Evolutionary conservation across 2,888 invertebrate species (phyloP), one percentile per base, ranked within the genome.

Genomic region (Julus scandinavius): DNA sequence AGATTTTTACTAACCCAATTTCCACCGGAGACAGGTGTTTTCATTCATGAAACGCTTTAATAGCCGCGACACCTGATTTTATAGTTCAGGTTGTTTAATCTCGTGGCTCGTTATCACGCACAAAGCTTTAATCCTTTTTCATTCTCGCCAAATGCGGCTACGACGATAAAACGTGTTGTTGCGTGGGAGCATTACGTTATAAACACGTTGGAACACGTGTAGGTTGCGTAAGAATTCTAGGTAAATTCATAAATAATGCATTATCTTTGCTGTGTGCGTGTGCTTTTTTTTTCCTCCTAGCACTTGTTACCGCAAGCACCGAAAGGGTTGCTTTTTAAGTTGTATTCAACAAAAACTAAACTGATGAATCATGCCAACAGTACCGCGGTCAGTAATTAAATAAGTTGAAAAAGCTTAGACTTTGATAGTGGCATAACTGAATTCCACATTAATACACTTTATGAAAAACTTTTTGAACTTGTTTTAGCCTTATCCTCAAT

Each of bases 61-160:
- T 80, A 7, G 80, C 80, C 13, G 29, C 80, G 80, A 38, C 80
- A 80, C 80, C 80, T 80, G 80, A 80, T 80, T 80, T 80, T 80
- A 80, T 80, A 38, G 80, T 29, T 80, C 15, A 38, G 38, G 80
- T 38, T 80, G 80, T 80, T 38, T 38, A 80, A 80, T 38, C 38
- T 38, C 72, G 38, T 29, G 80, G 80, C 80, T 29, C 80, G 80
- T 80, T 80, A 80, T 80, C 80, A 80, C 38, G 80, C 38, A 29
- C 29, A 15, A 38, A 9, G 29, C 80, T 80, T 80, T 38, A 54
- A 80, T 80, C 38, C 38, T 11, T 38, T 80, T 80, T 80, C 38
- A 80, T 29, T 38, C 80, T 2, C 80, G 38, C 80, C 80, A 38
- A 38, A 38, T 38, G 80, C 38, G 80, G 80, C 38, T 80, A 29